Base-by-base conservation (phyloP, 2,797 vertebrate species). In the Semaprochilodus insignis region DNA sequence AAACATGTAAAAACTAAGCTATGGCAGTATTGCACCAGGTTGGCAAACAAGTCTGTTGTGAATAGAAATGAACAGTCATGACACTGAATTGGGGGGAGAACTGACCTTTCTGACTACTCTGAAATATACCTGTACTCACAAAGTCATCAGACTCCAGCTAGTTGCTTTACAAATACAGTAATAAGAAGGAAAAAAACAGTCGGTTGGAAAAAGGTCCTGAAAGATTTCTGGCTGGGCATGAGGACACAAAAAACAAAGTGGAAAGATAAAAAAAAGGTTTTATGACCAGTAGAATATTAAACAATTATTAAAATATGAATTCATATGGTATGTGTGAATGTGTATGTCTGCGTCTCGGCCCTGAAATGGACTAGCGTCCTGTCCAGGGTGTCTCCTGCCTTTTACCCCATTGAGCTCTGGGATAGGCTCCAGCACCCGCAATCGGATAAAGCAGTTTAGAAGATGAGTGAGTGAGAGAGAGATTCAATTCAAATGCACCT, bases 141-240 rank as follows among this genome's bases (percentile, higher is more conserved):
- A 86, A 60, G 34, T 6, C 6, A 4, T 55, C 82, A 36, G 52
- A 27, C 76, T 70, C 71, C 63, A 63, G 13, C 31, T 69, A 63
- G 13, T 34, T 69, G 34, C 25, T 60, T 55, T 67, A 10, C 60
- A 36, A 21, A 75, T 44, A 31, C 77, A 70, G 27, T 67, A 70
- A 76, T 48, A 60, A 16, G 75, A 73, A 44, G 8, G 82, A 76
- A 87, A 52, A 27, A 27, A 16, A 75, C 73, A 67, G 62, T 6
- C 83, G 31, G 34, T 10, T 60, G 90, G 89, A 91, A 91, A 81
- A 89, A 90, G 87, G 88, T 88, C 85, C 90, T 88, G 85, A 88
- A 91, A 86, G 5, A 1, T 85, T 66, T 34, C 34, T 66, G 25
- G 59, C 84, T 91, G 83, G 90, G 90, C 87, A 88, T 71, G 62